Conservation (phyloP, 2,888 invertebrate genomes). For the Strigamia transsilvanica region DNA sequence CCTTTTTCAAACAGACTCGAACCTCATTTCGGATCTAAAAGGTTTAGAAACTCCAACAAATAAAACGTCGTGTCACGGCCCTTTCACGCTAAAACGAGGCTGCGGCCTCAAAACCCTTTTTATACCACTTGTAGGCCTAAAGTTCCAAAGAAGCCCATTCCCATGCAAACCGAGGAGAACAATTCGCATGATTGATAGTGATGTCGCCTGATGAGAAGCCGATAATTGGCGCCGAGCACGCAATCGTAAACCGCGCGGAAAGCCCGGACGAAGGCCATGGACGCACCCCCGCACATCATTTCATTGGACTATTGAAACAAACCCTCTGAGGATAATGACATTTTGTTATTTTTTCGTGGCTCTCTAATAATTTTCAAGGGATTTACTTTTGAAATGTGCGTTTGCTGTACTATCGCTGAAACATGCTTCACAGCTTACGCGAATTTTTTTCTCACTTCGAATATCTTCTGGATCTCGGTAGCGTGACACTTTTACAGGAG, state of each 20-base stretch:
- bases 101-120: slow-evolving; percentile 46
- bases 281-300: slow-evolving; percentile 37
- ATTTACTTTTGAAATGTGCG: neutral
- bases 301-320: neutral
- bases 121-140: neutral
- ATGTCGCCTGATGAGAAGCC: slow-evolving; percentile 48
- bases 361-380: neutral
- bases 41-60: slow-evolving; percentile 18
- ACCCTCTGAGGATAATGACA: slow-evolving; percentile 37
- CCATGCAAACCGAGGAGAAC: slow-evolving; percentile 30
- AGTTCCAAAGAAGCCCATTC: slow-evolving; percentile 22
- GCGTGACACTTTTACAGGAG: slow-evolving; percentile 22
- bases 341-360: neutral
- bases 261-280: slow-evolving; percentile 33
- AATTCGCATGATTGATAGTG: slow-evolving; percentile 38
- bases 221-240: slow-evolving; percentile 43
- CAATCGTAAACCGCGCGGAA: slow-evolving; percentile 37
- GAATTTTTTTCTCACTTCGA: neutral
- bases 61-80: slow-evolving; percentile 33
- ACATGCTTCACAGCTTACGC: neutral
- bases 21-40: slow-evolving; percentile 26
- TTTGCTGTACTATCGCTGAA: neutral
- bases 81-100: slow-evolving; percentile 13
- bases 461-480: slow-evolving; percentile 5
- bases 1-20: slow-evolving; percentile 8